Evolutionary conservation across 2,888 invertebrate species (phyloP).

Genomic region (Rhabditoides inermis): DNA sequence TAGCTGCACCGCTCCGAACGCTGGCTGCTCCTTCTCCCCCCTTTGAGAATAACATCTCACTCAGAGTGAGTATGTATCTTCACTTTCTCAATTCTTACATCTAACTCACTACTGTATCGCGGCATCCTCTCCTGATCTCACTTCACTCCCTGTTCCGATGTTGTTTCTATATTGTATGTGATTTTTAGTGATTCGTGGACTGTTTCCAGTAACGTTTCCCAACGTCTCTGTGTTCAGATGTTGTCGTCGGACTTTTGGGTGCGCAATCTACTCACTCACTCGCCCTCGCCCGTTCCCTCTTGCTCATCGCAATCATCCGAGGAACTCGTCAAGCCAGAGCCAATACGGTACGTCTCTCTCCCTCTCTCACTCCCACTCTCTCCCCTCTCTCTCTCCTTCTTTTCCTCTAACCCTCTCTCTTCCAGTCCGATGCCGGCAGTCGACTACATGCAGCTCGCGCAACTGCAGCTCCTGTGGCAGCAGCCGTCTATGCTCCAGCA

Average conservation of each 20-base stretch:
- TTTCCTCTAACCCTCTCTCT: too few species aligned
- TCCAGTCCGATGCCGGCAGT: not conserved
- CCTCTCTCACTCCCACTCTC: too few species aligned
- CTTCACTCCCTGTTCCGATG: not conserved
- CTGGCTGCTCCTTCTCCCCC: too few species aligned
- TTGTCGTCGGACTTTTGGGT: slow-evolving; percentile 22
- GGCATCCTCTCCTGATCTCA: not conserved
- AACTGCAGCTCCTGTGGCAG: slow-evolving; percentile 9
- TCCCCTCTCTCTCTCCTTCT: too few species aligned
- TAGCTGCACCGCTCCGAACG: too few species aligned
- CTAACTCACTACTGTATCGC: not conserved
- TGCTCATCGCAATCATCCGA: slow-evolving; percentile 4
- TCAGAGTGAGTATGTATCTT: too few species aligned
- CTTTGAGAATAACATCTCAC: too few species aligned
- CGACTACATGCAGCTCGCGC: slow-evolving; percentile 1
- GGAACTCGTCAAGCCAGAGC: slow-evolving; percentile 5
- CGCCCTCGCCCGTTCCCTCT: slow-evolving; percentile 17
- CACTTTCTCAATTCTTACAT: slow-evolving; percentile 6
- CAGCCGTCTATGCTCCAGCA: slow-evolving; percentile 5
- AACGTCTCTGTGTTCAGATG: slow-evolving; percentile 2
- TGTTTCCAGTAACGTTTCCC: too few species aligned
- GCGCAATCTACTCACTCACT: slow-evolving; percentile 14
- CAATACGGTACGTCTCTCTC: too few species aligned
- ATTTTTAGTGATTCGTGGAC: too few species aligned
- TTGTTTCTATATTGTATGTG: too few species aligned